phyloP scores from a whole-genome alignment of 2,888 invertebrate genomes.

The Epinotia ramella region DNA sequence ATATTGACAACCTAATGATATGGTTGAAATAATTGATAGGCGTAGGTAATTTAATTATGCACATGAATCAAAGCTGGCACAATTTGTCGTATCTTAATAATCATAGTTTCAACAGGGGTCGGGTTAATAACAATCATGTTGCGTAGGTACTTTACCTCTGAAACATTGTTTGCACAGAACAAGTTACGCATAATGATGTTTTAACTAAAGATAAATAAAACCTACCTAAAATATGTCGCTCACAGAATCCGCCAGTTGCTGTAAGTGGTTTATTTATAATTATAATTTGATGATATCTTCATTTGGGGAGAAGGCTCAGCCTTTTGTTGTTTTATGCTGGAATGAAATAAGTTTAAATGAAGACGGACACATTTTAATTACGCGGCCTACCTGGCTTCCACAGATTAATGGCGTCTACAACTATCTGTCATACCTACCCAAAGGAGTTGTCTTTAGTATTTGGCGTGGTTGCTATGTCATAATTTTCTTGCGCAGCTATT shows the following conservation, averaged over 20 bases:
- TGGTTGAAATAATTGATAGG: not conserved
- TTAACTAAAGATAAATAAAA: conserved; percentile 5
- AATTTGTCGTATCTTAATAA: conserved; percentile 5
- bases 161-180: not conserved
- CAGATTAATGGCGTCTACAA: conserved; percentile 13
- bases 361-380: conserved; percentile 31
- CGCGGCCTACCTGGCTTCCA: conserved; percentile 22
- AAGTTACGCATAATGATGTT: not conserved
- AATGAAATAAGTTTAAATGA: conserved; percentile 30
- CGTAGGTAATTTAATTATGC: not conserved
- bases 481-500: not conserved
- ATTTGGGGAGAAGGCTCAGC: conserved; percentile 3
- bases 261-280: conserved; percentile 15
- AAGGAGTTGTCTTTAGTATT: conserved; percentile 17
- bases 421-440: conserved; percentile 20
- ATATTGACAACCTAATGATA: not conserved
- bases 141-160: not conserved
- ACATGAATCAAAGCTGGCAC: conserved; percentile 4
- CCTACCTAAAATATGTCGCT: not conserved
- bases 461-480: conserved; percentile 3
- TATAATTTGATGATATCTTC: conserved; percentile 8
- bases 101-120: conserved; percentile 1
- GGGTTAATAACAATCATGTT: not conserved
- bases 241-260: not conserved
- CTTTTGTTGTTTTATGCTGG: conserved; percentile 26